Evolutionary conservation across 2,888 invertebrate genomes (phyloP).

Genomic region (Agrochola litura): DNA sequence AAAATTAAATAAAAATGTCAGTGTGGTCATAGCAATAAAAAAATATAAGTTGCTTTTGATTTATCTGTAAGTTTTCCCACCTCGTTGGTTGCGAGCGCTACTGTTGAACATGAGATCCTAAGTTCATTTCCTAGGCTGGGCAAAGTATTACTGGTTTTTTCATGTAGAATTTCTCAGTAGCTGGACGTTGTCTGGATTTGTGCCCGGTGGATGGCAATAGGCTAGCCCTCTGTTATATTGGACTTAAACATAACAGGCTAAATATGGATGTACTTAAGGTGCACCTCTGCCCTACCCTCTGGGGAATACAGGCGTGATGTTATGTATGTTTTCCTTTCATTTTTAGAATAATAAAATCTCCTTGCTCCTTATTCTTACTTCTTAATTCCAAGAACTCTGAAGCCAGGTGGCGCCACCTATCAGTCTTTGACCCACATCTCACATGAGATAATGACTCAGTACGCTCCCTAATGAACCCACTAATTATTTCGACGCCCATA

Average conservation of each 20-base stretch:
- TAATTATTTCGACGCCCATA: constrained; percentile 73
- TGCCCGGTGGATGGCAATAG: not conserved
- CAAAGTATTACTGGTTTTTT: not conserved
- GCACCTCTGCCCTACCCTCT: not conserved
- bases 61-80: not conserved
- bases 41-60: too few relatives aligned
- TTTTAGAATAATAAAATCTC: not conserved
- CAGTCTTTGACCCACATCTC: constrained; percentile 53
- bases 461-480: constrained; percentile 70
- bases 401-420: constrained; percentile 35
- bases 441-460: constrained; percentile 58
- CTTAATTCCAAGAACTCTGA: not conserved
- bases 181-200: too few relatives aligned
- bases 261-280: not conserved
- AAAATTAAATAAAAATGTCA: too few relatives aligned
- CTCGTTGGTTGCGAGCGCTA: not conserved
- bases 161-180: too few relatives aligned
- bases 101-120: not conserved
- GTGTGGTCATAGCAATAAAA: too few relatives aligned
- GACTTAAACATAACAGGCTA: not conserved
- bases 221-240: too few relatives aligned
- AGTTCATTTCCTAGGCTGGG: not conserved
- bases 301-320: too few relatives aligned
- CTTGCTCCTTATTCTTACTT: not conserved
- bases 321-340: not conserved